These are phyloP conservation scores for Echeneis naucrates DNA, from an alignment of 2,797 vertebrate genomes.

Conservation along the genomic window DNA sequence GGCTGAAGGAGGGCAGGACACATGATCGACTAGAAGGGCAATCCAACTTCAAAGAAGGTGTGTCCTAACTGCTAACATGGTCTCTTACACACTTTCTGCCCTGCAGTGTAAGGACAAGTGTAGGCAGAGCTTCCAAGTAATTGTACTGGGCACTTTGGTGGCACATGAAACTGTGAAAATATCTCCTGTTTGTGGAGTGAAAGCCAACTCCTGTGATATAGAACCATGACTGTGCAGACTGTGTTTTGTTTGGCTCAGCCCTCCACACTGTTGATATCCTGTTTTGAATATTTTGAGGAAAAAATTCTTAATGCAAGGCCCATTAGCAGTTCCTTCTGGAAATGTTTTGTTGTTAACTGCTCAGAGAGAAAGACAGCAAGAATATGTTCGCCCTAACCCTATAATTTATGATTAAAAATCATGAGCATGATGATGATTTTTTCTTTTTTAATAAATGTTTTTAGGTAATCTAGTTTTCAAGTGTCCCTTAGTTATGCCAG, in stretches of 20 bases:
- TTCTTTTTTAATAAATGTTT: background rate
- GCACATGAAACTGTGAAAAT: background rate
- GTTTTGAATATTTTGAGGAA: slow-evolving; percentile 5
- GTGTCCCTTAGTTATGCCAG: background rate
- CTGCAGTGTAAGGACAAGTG: background rate
- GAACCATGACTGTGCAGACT: background rate
- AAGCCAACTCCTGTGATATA: background rate
- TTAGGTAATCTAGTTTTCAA: background rate
- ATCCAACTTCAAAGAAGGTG: slow-evolving; percentile 90
- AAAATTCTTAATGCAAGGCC: background rate
- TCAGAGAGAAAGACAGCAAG: background rate
- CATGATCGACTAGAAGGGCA: slow-evolving; percentile 88
- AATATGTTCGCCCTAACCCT: background rate
- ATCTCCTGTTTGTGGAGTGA: background rate
- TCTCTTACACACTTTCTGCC: background rate
- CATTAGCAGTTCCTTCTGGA: background rate
- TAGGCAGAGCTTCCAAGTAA: background rate
- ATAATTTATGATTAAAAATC: slow-evolving; percentile 3
- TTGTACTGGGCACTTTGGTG: background rate
- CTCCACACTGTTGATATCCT: background rate
- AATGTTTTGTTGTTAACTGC: background rate
- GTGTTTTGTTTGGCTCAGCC: background rate
- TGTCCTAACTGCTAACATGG: slow-evolving; percentile 19
- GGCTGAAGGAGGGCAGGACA: slow-evolving; percentile 74
- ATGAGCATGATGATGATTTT: background rate